Base-by-base conservation (phyloP, 2,113 vertebrate species). In the Eidolon helvum region DNA sequence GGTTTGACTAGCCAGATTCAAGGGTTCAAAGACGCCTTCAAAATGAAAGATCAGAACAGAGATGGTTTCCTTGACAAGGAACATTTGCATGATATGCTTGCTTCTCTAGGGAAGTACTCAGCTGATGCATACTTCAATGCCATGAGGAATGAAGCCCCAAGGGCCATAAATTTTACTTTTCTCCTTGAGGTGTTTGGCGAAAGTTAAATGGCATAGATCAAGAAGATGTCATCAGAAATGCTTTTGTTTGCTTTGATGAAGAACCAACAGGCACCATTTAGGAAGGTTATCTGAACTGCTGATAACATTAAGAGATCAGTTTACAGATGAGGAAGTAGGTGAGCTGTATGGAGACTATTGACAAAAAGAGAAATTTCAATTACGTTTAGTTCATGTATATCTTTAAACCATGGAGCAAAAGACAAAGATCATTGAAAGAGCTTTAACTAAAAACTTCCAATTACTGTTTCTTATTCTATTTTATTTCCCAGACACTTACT, bases 181-280 rank as follows among this genome's bases (percentile, higher is more conserved):
- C 99, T 99, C 96, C 99, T 99, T 95, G 99, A 99, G 10, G 99
- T 99, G 99, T 99, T 99, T 98, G 99, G 99, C 30, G 99, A 99
- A 98, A 99, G 96, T 97, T 99, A 55, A 99, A 99, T 66, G 98
- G 98, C 91, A 99, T 98, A 59, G 98, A 99, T 85, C 98, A 98
- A 0, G 99, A 99, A 97, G 99, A 99, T 2, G 99, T 99, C 4
- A 99, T 99, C 98, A 98, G 99, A 95, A 99, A 99, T 66, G 99
- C 99, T 6, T 99, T 99, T 96, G 99, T 99, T 21, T 99, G 99
- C 96, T 99, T 99, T 14, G 99, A 99, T 89, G 99, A 99, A 96
- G 99, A 99, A 98, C 99, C 99, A 55, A 99, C 99, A 97, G 99
- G 99, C 40, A 69, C 7, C 4, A 89, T 48, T 75, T n/a, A 26